These are phyloP conservation scores for Otus sunia DNA, from an alignment of 2,113 vertebrate species.

Conservation along the genomic window DNA sequence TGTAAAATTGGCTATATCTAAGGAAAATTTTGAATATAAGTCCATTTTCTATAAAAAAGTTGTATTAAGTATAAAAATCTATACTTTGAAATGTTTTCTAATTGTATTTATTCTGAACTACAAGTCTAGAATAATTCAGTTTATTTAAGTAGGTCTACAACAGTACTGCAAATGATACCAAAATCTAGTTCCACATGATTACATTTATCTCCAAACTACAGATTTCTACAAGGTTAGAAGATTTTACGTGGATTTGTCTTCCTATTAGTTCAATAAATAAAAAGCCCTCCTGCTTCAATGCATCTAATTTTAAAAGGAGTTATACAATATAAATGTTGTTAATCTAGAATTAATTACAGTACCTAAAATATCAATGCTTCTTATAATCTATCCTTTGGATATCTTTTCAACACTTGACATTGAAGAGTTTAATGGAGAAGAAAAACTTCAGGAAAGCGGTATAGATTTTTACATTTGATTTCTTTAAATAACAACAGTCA, in stretches of 20 bases:
- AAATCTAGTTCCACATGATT: neutral
- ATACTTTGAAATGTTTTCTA: neutral
- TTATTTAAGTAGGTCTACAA: neutral
- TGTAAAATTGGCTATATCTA: neutral
- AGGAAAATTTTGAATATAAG: neutral
- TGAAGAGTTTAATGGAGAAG: neutral
- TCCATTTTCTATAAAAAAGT: neutral
- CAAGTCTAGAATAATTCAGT: neutral
- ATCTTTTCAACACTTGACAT: neutral
- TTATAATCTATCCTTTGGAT: neutral
- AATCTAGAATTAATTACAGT: neutral
- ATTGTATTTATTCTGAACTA: neutral
- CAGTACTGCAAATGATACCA: neutral
- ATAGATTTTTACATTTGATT: neutral
- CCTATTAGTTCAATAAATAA: neutral
- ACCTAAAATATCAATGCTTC: neutral
- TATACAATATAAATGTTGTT: neutral
- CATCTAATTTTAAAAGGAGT: neutral
- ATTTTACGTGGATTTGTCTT: neutral
- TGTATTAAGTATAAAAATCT: neutral
- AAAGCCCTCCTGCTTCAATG: neutral
- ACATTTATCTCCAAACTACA: neutral
- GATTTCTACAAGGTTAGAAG: neutral
- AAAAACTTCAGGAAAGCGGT: neutral
- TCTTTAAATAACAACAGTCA: neutral